phyloP scores from a whole-genome alignment of 2,888 invertebrate genomes.

The Anthophora plumipes region DNA sequence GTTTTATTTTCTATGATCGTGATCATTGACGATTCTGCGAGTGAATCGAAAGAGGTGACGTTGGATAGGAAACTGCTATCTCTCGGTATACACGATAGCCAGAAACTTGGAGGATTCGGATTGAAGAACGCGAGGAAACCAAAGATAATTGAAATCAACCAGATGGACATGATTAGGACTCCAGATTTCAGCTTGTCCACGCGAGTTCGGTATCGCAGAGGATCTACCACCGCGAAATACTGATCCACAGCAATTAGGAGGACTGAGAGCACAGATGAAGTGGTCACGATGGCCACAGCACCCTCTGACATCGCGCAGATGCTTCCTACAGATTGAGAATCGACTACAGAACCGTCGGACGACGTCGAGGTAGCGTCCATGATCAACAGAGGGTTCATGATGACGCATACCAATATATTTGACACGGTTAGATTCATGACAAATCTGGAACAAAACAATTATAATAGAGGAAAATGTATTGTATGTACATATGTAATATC shows the following conservation, averaged over 20 bases:
- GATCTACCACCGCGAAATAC: conserved; percentile 89
- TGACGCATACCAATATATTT: conserved; percentile 86
- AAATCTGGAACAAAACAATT: conserved; percentile 86
- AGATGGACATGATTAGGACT: conserved; percentile 85
- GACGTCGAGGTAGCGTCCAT: conserved; percentile 85
- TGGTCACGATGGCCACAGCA: conserved; percentile 87
- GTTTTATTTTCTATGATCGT: conserved; percentile 62
- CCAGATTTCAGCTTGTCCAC: conserved; percentile 86
- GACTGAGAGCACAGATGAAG: conserved; percentile 88
- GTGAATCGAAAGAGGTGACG: conserved; percentile 6
- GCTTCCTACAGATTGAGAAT: conserved; percentile 79
- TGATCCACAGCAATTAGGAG: conserved; percentile 88
- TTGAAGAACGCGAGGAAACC: conserved; percentile 85
- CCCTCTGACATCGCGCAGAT: conserved; percentile 87
- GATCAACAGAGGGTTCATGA: conserved; percentile 85
- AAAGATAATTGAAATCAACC: conserved; percentile 85
- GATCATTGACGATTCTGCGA: conserved; percentile 43
- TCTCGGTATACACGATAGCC: conserved; percentile 82
- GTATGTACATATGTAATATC: background rate
- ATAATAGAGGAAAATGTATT: no score
- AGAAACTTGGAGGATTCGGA: conserved; percentile 84
- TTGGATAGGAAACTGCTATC: background rate
- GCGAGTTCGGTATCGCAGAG: conserved; percentile 87
- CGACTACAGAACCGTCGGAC: conserved; percentile 74
- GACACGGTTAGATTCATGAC: conserved; percentile 88